Base-by-base conservation (phyloP, 2,113 vertebrate genomes). In the Polypterus bichir region DNA sequence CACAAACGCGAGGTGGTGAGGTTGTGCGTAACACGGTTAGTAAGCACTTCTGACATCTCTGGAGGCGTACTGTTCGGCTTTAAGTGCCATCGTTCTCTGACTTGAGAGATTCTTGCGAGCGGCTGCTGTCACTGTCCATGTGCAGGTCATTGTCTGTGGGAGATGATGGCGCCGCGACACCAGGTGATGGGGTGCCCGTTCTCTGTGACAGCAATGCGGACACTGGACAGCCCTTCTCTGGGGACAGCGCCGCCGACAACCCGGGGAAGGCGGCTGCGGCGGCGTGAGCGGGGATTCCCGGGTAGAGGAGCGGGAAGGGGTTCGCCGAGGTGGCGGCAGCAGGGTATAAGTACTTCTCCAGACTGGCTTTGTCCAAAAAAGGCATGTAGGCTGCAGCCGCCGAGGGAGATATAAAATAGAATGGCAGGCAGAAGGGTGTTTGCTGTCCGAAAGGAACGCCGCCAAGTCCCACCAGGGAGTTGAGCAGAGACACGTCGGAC, bases 401-500 rank as follows among this genome's bases (percentile, higher is more conserved):
- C 0, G 92, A 89, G 2, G 93, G 87, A 74, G 92, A 90, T 71
- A 93, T 90, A 82, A 96, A 91, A 71, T 89, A 90, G 73, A 90
- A 88, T 62, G 93, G 93, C 83, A 94, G 84, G 82, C 93, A 97
- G 72, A 96, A 88, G 1, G 92, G 80, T 3, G 90, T 75, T 52
- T 91, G 89, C 72, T 89, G 93, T 73, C 87, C 87, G 54, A 89
- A 79, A 2, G 61, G 77, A 57, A 55, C 68, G 55, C 73, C 76
- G 46, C 86, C 89, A 72, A 92, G 81, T 67, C 89, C 91, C 85
- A 93, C 86, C 65, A 93, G 70, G 48, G 93, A 89, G 83, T 88
- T 87, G 70, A 93, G 86, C 47, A 92, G 75, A 10, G 88, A 80
- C 66, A 88, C 54, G 44, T 90, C 88, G 1, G 88, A 79, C 62